These are phyloP conservation scores for Hirtodrosophila cameraria DNA, from an alignment of 2,888 invertebrate genomes.

Conservation along the genomic window DNA sequence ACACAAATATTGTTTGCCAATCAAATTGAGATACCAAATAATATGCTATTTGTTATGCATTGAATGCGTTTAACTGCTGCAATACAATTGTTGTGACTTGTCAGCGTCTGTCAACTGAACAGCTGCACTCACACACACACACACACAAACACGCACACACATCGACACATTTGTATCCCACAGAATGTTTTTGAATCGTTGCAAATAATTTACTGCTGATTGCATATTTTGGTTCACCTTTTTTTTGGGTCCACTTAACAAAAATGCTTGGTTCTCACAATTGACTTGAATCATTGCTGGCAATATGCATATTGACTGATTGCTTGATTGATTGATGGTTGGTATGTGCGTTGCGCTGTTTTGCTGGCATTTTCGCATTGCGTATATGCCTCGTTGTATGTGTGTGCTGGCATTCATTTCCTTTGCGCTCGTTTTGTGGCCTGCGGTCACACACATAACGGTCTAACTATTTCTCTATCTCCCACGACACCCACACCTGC, in stretches of 20 bases:
- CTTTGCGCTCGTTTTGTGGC: constrained; percentile 49
- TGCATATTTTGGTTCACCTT: constrained; percentile 24
- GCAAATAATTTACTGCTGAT: constrained; percentile 54
- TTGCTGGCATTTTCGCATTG: constrained; percentile 30
- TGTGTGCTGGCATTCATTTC: constrained; percentile 51
- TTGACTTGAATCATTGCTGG: constrained; percentile 68
- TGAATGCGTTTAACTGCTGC: constrained; percentile 24
- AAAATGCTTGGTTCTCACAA: constrained; percentile 61
- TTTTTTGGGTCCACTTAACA: constrained; percentile 56
- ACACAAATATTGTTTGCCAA: constrained; percentile 30
- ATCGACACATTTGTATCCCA: neutral
- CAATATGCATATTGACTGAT: constrained; percentile 48
- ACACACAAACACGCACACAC: neutral
- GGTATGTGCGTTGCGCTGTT: constrained; percentile 16
- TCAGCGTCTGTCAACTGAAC: constrained; percentile 20
- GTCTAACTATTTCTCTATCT: constrained; percentile 22
- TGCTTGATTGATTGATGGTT: constrained; percentile 49
- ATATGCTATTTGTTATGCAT: constrained; percentile 60
- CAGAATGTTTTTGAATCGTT: constrained; percentile 29
- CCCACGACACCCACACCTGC: constrained; percentile 16
- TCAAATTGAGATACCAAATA: constrained; percentile 38
- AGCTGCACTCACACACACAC: too few species aligned
- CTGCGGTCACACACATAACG: constrained; percentile 51
- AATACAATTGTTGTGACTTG: constrained; percentile 31
- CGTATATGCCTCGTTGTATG: constrained; percentile 32